phyloP scores from a whole-genome alignment of 2,113 vertebrate genomes.

The Otolemur garnettii region DNA sequence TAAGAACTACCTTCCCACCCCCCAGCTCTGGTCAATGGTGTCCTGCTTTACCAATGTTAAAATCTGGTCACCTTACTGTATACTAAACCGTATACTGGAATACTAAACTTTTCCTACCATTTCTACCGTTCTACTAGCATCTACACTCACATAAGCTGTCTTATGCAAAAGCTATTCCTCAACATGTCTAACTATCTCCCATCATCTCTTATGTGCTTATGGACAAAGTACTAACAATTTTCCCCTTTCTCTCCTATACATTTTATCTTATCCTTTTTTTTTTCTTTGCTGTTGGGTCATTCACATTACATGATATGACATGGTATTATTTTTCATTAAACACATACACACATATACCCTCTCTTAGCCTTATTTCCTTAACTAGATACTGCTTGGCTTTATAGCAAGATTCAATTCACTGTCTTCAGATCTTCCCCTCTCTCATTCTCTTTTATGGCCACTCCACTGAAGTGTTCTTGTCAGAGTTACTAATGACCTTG shows the following conservation, averaged over 20 bases:
- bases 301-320: neutral
- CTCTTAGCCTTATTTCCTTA: neutral
- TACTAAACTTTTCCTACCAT: neutral
- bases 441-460: neutral
- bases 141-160: too few relatives aligned
- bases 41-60: too few relatives aligned
- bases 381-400: neutral
- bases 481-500: neutral
- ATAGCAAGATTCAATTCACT: neutral
- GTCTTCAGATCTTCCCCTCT: neutral
- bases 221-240: neutral
- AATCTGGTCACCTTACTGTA: too few relatives aligned
- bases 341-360: neutral
- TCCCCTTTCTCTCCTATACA: neutral
- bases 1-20: too few relatives aligned
- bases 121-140: neutral
- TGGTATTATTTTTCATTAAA: neutral
- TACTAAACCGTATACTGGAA: too few relatives aligned
- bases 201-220: neutral
- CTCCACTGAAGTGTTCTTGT: neutral
- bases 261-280: neutral
- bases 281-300: neutral
- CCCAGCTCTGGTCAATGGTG: too few relatives aligned
- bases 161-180: neutral
- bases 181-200: neutral